Percentiles rank a stretch among this genome's conserved stretches.
Evolutionary conservation across 2,113 vertebrate genomes (phyloP).

Genomic region (Brevimyrus niger): DNA sequence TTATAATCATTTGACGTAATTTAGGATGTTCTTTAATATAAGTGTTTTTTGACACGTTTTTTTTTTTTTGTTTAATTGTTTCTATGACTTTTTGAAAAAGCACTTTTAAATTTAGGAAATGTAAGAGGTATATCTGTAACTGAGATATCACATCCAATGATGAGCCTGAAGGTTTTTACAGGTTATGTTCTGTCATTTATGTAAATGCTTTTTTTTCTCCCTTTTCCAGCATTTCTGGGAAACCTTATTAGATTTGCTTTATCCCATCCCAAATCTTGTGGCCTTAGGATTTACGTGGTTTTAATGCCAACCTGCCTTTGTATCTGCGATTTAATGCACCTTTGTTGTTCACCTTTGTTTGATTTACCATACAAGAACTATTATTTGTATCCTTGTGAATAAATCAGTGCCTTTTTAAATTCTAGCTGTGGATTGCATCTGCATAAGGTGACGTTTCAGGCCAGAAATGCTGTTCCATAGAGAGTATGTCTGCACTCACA

Average conservation of each 20-base stretch:
- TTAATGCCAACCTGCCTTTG: not conserved
- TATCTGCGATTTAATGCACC: not conserved
- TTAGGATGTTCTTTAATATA: not conserved
- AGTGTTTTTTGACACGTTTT: not conserved
- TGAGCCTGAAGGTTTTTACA: not conserved
- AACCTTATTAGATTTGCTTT: not conserved
- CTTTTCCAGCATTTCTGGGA: not conserved
- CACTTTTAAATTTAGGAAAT: not conserved
- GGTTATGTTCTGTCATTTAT: not conserved
- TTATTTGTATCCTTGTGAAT: not conserved
- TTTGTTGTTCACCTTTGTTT: not conserved
- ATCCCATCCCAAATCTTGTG: not conserved
- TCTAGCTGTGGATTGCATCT: not conserved
- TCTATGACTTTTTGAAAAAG: not conserved
- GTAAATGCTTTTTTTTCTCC: not conserved
- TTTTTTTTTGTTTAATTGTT: not conserved
- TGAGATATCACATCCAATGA: not conserved
- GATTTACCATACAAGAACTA: not conserved
- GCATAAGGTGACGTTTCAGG: not conserved
- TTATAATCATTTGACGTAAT: not conserved
- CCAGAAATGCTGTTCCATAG: not conserved
- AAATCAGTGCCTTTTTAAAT: not conserved
- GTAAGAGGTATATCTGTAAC: not conserved
- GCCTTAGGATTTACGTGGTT: not conserved
- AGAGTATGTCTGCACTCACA: not conserved